Evolutionary conservation across 2,888 invertebrate genomes (phyloP), one percentile per base, ranked within the genome.

Genomic region (Meiosimyza decipiens): DNA sequence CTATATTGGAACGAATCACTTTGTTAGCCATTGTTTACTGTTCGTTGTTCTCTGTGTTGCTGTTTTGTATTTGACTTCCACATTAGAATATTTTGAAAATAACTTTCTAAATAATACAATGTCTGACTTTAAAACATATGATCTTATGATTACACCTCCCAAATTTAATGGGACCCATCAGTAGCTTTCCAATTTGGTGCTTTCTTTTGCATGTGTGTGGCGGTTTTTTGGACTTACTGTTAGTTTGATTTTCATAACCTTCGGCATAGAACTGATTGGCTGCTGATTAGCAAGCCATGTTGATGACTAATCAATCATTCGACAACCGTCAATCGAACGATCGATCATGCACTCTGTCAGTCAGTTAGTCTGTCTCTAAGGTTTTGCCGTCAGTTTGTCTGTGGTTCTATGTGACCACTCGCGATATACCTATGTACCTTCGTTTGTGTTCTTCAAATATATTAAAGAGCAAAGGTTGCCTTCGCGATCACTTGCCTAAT

Each of bases 271-370:
- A 40, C 9, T 40, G 40, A 40, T 40, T 40, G 40, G 40, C 4
- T 5, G 40, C 40, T 40, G 40, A 40, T 40, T 40, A 40, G 40
- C 9, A 40, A 40, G 9, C 40, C 1, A 47, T 62, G 6, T 47
- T 47, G 63, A 33, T 49, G 63, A 63, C 63, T 63, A 63, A 40
- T 63, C 63, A 63, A 63, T 63, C 47, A 63, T 47, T 22, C 40
- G 40, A 9, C 40, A 40, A 40, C 1, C 40, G 40, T 40, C 63
- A 9, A 63, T 47, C 63, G 47, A 47, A 47, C 63, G 47, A 15
- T 63, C 63, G 49, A 47, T 33, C 16, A 47, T 33, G 63, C 47
- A n/a, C n/a, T 5, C 47, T 15, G 47, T 40, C 47, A 11, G n/a
- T 63, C 49, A 16, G 63, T 40, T 9, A 12, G 22, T 40, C 63